Base-by-base conservation (phyloP, 2,888 invertebrate species). In the Euplagia quadripunctaria region DNA sequence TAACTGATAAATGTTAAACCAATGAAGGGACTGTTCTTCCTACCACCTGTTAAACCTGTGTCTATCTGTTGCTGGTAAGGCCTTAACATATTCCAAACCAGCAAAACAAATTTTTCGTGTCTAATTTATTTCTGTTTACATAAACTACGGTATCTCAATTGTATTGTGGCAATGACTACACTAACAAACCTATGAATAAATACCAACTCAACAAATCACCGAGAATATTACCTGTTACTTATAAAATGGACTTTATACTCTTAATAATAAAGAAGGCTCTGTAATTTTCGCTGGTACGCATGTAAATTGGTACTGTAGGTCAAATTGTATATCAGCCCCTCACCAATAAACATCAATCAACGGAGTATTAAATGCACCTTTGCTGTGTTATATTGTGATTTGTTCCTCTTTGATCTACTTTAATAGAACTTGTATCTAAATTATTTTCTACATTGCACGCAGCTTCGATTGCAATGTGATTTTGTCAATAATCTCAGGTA, bases 341-440 rank as follows among this genome's bases (percentile, higher is more conserved):
- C 79, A 83, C 86, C 87, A 92, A 92, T 93, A 92, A 89, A 92
- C 93, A 93, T 93, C 91, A 93, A 93, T 93, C 93, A 93, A 87
- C 81, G 69, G 79, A 86, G 89, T 90, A 92, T 92, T 92, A 92
- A 90, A 92, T 92, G 91, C 93, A 93, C 91, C 94, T 93, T 93
- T 91, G 86, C 87, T 81, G 83, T 87, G 82, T 85, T 81, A 86
- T 89, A 89, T 87, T 86, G 76, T 82, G 83, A 31, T 85, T 20
- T 79, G 82, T 84, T 91, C 86, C 86, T 52, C 80, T 89, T 89
- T 76, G 82, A 70, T 77, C 87, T 73, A 41, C 17, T 68, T 55
- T 11, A 9, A 20, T 61, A 20, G 42, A 43, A 55, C 43, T 61
- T 52, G 4, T n/a, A 20, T 42, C 55, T 2, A 16, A 66, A 51